Evolutionary conservation across 1,140 invertebrate genomes (phyloP).

Genomic region (Panulirus ornatus): DNA sequence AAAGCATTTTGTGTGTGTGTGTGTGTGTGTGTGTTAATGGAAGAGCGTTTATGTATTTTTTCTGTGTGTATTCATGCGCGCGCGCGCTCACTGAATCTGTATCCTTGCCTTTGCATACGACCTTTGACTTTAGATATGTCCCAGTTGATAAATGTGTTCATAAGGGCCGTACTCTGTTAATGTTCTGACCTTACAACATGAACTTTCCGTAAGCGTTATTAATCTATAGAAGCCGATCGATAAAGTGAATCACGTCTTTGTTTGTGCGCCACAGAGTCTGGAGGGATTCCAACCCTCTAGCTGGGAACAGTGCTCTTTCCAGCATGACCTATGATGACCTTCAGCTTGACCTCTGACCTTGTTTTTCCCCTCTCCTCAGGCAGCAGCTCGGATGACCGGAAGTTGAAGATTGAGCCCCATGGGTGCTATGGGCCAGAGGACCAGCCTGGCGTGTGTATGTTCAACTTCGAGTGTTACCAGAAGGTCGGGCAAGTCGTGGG

Average conservation of each 20-base stretch:
- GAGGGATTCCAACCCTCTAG: no score
- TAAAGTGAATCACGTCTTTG: no score
- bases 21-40: no score
- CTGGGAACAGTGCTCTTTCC: no score
- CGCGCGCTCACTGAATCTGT: not conserved
- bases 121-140: not conserved
- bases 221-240: not conserved
- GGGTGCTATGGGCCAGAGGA: slow-evolving; percentile 78
- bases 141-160: no score
- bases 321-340: not conserved
- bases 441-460: slow-evolving; percentile 90
- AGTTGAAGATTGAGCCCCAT: slow-evolving; percentile 74
- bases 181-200: not conserved
- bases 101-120: not conserved
- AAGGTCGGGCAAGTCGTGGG: slow-evolving; percentile 90
- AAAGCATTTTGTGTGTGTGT: no score
- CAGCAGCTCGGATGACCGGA: slow-evolving; percentile 15
- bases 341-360: not conserved
- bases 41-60: not conserved
- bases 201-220: not conserved
- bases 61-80: not conserved
- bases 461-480: slow-evolving; percentile 92
- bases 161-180: not conserved
- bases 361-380: not conserved
- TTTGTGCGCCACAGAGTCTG: no score